These are phyloP conservation scores for Mus pahari DNA, from an alignment of 2,113 vertebrate genomes.

Conservation along the genomic window DNA sequence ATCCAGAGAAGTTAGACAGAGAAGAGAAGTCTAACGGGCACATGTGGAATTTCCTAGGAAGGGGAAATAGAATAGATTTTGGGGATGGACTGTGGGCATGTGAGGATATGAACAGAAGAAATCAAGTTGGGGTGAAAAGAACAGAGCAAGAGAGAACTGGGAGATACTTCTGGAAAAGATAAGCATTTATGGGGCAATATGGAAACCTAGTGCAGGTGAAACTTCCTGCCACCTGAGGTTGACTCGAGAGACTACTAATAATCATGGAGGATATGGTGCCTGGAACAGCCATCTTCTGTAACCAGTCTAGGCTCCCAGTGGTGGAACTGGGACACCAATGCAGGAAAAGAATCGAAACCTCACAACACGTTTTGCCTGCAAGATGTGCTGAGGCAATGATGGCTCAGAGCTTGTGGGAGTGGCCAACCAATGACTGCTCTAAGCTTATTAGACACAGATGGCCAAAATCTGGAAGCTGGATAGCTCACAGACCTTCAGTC, in stretches of 20 bases:
- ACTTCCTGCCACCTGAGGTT: not conserved
- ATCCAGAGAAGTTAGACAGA: not conserved
- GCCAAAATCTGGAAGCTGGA: not conserved
- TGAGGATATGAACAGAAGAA: not conserved
- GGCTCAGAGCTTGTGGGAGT: not conserved
- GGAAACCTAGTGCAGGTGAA: not conserved
- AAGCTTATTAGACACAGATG: not conserved
- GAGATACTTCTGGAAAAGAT: not conserved
- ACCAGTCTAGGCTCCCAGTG: not conserved
- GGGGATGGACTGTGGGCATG: too few relatives aligned
- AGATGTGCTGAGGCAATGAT: not conserved
- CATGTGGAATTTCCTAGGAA: not conserved
- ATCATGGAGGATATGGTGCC: not conserved
- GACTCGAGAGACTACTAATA: not conserved
- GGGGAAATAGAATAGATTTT: not conserved
- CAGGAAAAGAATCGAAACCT: not conserved
- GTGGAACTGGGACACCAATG: not conserved
- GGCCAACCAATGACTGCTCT: not conserved
- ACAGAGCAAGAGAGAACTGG: not conserved
- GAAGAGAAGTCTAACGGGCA: not conserved
- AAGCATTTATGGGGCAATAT: not conserved
- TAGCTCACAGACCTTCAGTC: not conserved
- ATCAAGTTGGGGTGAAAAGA: not conserved
- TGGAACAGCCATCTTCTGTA: not conserved
- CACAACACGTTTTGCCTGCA: not conserved